These are phyloP conservation scores for Clinocottus analis DNA, from an alignment of 2,113 vertebrate genomes.

Conservation along the genomic window DNA sequence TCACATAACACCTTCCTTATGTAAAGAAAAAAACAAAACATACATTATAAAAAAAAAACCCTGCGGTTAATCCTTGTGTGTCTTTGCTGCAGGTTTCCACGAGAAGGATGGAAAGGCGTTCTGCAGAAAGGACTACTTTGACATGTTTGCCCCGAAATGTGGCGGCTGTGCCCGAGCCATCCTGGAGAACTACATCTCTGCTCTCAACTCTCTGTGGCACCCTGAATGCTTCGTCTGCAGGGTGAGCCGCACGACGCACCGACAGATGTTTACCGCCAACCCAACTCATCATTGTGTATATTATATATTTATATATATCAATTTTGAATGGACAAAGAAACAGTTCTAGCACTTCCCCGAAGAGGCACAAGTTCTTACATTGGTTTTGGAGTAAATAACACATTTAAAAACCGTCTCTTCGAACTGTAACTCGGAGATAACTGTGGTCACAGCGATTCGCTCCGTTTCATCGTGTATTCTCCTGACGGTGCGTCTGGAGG, in stretches of 20 bases:
- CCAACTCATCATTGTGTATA: too few species aligned
- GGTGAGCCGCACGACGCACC: constrained; percentile 86
- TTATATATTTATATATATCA: too few species aligned
- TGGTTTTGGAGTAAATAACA: too few species aligned
- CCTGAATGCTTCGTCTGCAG: constrained; percentile 97
- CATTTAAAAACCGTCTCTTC: too few species aligned
- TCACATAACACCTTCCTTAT: neutral
- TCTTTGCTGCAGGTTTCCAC: constrained; percentile 88
- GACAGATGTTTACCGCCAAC: too few species aligned
- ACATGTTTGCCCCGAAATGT: constrained; percentile 98
- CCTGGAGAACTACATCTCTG: constrained; percentile 97
- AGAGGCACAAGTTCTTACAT: too few species aligned
- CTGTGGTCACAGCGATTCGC: too few species aligned
- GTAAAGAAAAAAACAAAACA: constrained; percentile 4
- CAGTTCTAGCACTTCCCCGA: too few species aligned
- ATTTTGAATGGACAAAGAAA: too few species aligned
- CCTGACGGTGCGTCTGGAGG: too few species aligned
- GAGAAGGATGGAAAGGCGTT: constrained; percentile 97
- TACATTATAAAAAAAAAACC: neutral
- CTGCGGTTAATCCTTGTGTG: neutral
- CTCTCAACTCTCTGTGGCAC: constrained; percentile 96
- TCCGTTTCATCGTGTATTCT: too few species aligned
- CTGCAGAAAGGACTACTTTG: constrained; percentile 96
- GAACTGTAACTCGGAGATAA: too few species aligned
- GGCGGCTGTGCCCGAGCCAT: constrained; percentile 94